Evolutionary conservation across 2,797 vertebrate species (phyloP).

Genomic region (Hirundo rustica): DNA sequence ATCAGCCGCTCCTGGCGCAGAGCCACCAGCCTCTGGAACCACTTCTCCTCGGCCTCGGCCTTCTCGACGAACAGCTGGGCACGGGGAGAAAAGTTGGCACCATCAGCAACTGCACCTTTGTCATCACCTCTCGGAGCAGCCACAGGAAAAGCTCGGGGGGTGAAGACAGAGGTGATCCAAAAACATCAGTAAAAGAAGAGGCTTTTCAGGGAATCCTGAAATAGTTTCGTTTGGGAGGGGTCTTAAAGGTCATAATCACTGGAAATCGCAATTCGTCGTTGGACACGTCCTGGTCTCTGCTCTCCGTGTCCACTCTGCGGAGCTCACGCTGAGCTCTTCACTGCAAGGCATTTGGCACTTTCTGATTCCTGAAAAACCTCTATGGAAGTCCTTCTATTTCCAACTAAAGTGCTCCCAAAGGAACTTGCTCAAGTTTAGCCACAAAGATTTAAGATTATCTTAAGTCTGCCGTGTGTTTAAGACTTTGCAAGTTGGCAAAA

Average conservation of each 20-base stretch:
- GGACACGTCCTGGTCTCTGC: background rate
- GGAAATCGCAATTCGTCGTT: rapidly evolving
- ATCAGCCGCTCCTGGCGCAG: slow-evolving; percentile 95
- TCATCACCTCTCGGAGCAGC: rapidly evolving
- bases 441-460: background rate
- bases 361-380: background rate
- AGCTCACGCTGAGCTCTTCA: background rate
- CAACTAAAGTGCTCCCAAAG: background rate
- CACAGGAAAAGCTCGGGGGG: background rate
- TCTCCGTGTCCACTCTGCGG: rapidly evolving
- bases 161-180: background rate
- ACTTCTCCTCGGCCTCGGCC: slow-evolving; percentile 90
- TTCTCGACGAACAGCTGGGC: slow-evolving; percentile 91
- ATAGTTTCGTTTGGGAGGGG: background rate
- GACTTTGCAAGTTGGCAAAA: background rate
- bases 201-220: background rate
- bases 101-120: background rate
- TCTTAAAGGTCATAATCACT: rapidly evolving
- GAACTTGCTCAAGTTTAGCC: background rate
- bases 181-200: background rate
- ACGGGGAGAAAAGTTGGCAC: background rate
- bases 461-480: background rate
- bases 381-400: background rate
- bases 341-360: background rate
- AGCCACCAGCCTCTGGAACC: slow-evolving; percentile 88